Percentiles rank a stretch among this genome's conserved stretches.
phyloP scores from a whole-genome alignment of 2,888 invertebrate species.

The Dolomedes plantarius region DNA sequence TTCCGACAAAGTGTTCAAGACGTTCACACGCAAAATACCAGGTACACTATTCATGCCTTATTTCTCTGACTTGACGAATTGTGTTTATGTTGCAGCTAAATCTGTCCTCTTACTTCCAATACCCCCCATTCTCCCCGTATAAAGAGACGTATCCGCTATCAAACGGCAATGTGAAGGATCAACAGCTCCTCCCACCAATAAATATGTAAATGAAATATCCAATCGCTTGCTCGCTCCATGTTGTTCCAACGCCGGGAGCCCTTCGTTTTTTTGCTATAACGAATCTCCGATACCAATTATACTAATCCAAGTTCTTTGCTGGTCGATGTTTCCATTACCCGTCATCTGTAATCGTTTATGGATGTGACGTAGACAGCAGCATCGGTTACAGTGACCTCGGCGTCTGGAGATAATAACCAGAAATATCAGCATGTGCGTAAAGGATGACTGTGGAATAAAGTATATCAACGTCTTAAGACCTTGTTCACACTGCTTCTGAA shows the following conservation, averaged over 20 bases:
- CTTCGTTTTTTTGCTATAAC: constrained; percentile 54
- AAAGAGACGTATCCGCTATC: constrained; percentile 17
- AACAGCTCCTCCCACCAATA: background rate
- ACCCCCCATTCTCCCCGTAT: too few relatives aligned
- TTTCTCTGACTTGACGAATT: background rate
- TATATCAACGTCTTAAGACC: too few relatives aligned
- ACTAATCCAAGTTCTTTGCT: constrained; percentile 61
- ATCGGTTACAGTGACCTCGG: background rate
- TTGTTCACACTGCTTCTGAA: too few relatives aligned
- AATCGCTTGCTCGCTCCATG: constrained; percentile 44
- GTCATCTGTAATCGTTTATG: constrained; percentile 65
- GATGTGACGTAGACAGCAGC: constrained; percentile 33
- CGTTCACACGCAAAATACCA: background rate
- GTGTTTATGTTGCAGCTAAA: background rate
- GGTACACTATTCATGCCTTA: constrained; percentile 16
- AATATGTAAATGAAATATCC: constrained; percentile 24
- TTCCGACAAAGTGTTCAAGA: too few relatives aligned
- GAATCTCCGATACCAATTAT: constrained; percentile 51
- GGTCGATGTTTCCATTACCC: constrained; percentile 65
- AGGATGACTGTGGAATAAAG: too few relatives aligned
- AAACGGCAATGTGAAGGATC: constrained; percentile 13
- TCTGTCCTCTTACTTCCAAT: background rate
- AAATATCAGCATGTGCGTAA: too few relatives aligned
- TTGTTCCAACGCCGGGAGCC: constrained; percentile 44
- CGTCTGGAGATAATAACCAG: too few relatives aligned